Conservation (phyloP, 2,888 invertebrate species). For the Barypeithes pellucidus region DNA sequence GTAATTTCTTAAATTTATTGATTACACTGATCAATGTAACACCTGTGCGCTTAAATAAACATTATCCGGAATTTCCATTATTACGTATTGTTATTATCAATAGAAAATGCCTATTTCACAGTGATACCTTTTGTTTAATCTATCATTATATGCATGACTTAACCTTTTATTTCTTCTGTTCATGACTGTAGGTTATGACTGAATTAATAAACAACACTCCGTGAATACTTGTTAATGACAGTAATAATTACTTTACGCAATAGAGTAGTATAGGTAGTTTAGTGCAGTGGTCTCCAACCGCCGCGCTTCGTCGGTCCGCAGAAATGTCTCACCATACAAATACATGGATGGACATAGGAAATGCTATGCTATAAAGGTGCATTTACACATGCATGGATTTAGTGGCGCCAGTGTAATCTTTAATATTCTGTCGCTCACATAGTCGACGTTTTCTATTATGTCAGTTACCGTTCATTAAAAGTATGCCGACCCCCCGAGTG, state of each 20-base stretch:
- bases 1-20: not conserved
- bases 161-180: not conserved
- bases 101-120: not conserved
- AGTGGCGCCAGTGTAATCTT: no score
- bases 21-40: not conserved
- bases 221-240: not conserved
- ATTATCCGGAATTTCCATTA: conserved; percentile 13
- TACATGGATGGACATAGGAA: no score
- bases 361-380: no score
- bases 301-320: no score
- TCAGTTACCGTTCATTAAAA: not conserved
- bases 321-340: no score
- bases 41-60: not conserved
- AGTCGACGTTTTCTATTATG: not conserved
- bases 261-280: not conserved
- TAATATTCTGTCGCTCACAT: not conserved
- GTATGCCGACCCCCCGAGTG: not conserved
- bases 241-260: not conserved
- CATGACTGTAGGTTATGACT: not conserved
- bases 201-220: not conserved
- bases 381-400: no score
- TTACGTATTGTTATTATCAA: not conserved
- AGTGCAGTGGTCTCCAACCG: no score
- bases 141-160: conserved; percentile 3
- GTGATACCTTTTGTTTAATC: conserved; percentile 8